Base-by-base conservation (phyloP, 2,888 invertebrate genomes). In the Malacosoma neustria region DNA sequence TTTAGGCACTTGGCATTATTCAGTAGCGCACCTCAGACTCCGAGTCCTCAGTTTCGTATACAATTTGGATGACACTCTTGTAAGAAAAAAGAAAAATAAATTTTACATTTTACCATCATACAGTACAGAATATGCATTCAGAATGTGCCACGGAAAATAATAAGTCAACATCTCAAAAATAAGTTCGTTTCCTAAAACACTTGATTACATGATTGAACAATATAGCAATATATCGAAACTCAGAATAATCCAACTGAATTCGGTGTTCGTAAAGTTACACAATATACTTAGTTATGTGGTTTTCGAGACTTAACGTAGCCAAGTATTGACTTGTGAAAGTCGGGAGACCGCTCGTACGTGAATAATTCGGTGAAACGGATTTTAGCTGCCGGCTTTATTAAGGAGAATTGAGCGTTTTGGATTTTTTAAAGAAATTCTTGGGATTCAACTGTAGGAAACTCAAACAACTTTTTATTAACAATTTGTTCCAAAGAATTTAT, bases 211-310 rank as follows among this genome's bases (percentile, higher is more conserved):
- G 9, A 7, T 22, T 22, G 22, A 22, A 22, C 22, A 22, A 22
- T 7, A 22, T 22, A 5, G 9, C 22, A 22, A 22, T 5, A 22
- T n/a, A n/a, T n/a, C n/a, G n/a, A n/a, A n/a, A n/a, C n/a, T 22
- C 22, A 9, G 22, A 22, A 22, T 6, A 22, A 22, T 22, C 6
- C 22, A 2, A 2, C 22, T 22, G 22, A 22, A 22, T 22, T 22
- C 22, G 9, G 22, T 7, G 9, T 30, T 13, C 33, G n/a, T 32
- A 15, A 49, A 49, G 35, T 49, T 43, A 43, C 37, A 37, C 40
- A 40, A 41, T 50, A 50, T 43, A 39, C 40, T 50, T 47, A 46
- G n/a, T n/a, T n/a, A 47, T 47, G 32, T 42, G 38, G 29, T 31
- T 38, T 38, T 34, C 34, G 34, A 38, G 32, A 40, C 33, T 37